A percentile compares a stretch with the other conserved stretches of the same genome.
These are phyloP conservation scores for Cyclophora punctaria DNA, from an alignment of 2,888 invertebrate species.

Conservation along the genomic window DNA sequence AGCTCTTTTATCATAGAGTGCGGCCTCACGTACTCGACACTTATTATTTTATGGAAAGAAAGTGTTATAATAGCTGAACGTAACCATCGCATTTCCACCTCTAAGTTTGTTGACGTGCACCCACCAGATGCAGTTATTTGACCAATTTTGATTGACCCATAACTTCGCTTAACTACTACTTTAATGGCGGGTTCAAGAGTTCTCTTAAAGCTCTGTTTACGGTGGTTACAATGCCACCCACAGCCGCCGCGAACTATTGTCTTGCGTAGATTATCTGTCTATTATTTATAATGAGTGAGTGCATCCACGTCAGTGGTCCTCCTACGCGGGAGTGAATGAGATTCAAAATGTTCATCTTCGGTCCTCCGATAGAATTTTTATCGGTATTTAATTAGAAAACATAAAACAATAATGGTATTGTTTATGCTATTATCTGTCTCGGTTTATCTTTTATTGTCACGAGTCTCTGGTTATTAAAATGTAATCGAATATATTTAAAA, in stretches of 20 bases:
- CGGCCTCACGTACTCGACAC: slow-evolving; percentile 4
- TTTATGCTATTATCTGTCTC: slow-evolving; percentile 22
- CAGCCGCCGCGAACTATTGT: slow-evolving; percentile 54
- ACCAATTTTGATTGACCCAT: slow-evolving; percentile 26
- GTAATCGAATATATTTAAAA: slow-evolving; percentile 13
- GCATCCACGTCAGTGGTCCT: slow-evolving; percentile 44
- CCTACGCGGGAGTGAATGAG: slow-evolving; percentile 40
- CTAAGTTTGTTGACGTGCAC: slow-evolving; percentile 38
- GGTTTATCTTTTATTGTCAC: slow-evolving; percentile 24
- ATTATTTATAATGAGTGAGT: slow-evolving; percentile 65
- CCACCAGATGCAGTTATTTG: slow-evolving; percentile 26
- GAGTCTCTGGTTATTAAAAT: slow-evolving; percentile 20
- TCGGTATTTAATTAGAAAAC: slow-evolving; percentile 30
- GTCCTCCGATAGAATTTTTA: slow-evolving; percentile 21
- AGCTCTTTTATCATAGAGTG: not conserved
- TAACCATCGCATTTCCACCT: slow-evolving; percentile 38
- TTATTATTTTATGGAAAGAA: slow-evolving; percentile 29
- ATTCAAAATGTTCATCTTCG: slow-evolving; percentile 15
- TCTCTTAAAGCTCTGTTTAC: slow-evolving; percentile 7
- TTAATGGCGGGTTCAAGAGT: not conserved
- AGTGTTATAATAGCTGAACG: slow-evolving; percentile 28
- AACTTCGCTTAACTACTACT: not conserved
- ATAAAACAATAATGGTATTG: slow-evolving; percentile 30
- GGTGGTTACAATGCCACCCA: slow-evolving; percentile 41
- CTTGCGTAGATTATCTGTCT: slow-evolving; percentile 53